phyloP scores from a whole-genome alignment of 1,140 invertebrate genomes.

The Anagrus nilaparvatae region DNA sequence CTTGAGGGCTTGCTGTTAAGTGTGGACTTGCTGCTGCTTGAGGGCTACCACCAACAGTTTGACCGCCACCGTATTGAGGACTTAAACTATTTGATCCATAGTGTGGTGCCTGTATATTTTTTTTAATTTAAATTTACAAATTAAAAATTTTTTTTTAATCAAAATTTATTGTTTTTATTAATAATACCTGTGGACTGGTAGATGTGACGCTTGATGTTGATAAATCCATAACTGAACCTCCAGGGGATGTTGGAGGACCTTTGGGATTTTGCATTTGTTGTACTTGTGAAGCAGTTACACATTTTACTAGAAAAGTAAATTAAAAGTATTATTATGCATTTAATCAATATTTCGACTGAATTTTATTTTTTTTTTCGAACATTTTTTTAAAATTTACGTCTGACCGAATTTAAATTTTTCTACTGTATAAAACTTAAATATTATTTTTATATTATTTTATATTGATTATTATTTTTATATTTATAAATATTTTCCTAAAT shows the following conservation, averaged over 20 bases:
- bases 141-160: constrained; percentile 4
- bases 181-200: constrained; percentile 66
- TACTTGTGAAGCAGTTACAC: constrained; percentile 65
- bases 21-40: constrained; percentile 72
- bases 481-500: too few relatives aligned
- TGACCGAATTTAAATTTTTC: too few relatives aligned
- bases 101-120: constrained; percentile 45
- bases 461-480: too few relatives aligned
- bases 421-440: too few relatives aligned
- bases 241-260: constrained; percentile 53
- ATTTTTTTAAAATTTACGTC: too few relatives aligned
- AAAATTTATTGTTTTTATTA: constrained; percentile 9
- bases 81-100: constrained; percentile 54
- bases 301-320: constrained; percentile 69
- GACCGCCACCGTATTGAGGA: constrained; percentile 56
- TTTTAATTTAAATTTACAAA: background rate
- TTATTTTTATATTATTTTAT: too few relatives aligned
- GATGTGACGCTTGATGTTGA: constrained; percentile 75
- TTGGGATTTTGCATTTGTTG: constrained; percentile 42
- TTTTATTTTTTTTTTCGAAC: too few relatives aligned
- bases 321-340: background rate
- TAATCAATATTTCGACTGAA: too few relatives aligned
- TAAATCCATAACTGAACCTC: constrained; percentile 74
- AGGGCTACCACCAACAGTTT: constrained; percentile 61
- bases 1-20: constrained; percentile 70